phyloP scores from a whole-genome alignment of 2,113 vertebrate species.

The Meriones unguiculatus region DNA sequence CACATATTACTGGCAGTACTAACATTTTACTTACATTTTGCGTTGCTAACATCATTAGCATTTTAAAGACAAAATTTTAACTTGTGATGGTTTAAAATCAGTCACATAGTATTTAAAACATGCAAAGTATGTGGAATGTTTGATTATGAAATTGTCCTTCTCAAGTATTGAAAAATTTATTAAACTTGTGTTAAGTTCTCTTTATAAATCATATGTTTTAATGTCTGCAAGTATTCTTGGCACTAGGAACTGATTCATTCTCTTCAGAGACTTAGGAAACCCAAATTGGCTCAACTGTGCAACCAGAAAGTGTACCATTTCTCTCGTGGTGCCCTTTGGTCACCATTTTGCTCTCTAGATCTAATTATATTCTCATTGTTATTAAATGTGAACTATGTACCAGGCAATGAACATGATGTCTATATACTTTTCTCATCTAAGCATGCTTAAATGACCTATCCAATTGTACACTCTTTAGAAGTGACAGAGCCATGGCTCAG shows the following conservation, averaged over 20 bases:
- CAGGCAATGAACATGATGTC: neutral
- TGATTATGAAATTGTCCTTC: neutral
- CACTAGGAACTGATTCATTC: neutral
- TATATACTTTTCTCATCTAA: neutral
- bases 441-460: neutral
- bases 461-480: neutral
- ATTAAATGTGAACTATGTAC: neutral
- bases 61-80: conserved; percentile 46
- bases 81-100: neutral
- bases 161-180: conserved; percentile 37
- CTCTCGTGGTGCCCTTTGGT: neutral
- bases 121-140: neutral
- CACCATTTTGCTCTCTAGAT: neutral
- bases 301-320: neutral
- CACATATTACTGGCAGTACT: neutral
- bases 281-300: neutral
- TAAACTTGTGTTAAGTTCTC: neutral
- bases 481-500: neutral
- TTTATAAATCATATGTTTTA: neutral
- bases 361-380: neutral
- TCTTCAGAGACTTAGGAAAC: neutral
- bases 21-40: conserved; percentile 42
- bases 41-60: conserved; percentile 2
- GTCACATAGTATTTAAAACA: conserved; percentile 10
- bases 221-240: neutral